phyloP scores from a whole-genome alignment of 2,888 invertebrate species.

The Platynereis dumerilii region DNA sequence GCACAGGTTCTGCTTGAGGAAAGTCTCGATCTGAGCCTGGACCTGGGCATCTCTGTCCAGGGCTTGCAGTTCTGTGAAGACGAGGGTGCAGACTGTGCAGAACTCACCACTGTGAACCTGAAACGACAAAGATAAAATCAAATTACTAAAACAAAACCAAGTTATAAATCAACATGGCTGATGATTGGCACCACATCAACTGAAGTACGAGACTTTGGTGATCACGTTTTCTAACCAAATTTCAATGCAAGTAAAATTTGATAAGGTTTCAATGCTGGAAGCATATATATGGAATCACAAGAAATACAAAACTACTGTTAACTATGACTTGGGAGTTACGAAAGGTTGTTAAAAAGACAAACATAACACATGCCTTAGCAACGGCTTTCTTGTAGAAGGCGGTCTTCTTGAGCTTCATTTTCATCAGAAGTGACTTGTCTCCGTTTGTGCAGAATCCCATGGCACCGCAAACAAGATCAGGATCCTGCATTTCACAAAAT shows the following conservation, averaged over 20 bases:
- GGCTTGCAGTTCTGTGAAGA: conserved; percentile 29
- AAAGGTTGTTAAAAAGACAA: too few relatives aligned
- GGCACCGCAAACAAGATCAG: conserved; percentile 30
- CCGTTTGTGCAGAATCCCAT: conserved; percentile 30
- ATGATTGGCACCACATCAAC: neutral
- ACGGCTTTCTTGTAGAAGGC: conserved; percentile 18
- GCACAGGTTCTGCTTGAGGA: conserved; percentile 32
- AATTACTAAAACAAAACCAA: neutral
- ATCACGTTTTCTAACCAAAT: too few relatives aligned
- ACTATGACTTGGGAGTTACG: too few relatives aligned
- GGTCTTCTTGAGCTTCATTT: conserved; percentile 27
- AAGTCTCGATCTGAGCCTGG: conserved; percentile 27
- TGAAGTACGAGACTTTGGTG: too few relatives aligned
- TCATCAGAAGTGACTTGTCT: conserved; percentile 14
- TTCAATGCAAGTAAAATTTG: too few relatives aligned
- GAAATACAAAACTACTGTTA: too few relatives aligned
- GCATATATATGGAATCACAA: too few relatives aligned
- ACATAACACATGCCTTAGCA: conserved; percentile 1
- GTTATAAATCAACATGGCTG: neutral
- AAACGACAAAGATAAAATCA: neutral
- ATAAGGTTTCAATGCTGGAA: too few relatives aligned
- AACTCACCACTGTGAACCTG: conserved; percentile 12
- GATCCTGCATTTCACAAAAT: conserved; percentile 25
- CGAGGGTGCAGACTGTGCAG: conserved; percentile 26
- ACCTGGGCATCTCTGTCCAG: conserved; percentile 24